phyloP scores from a whole-genome alignment of 2,888 invertebrate genomes.

The Sturmia bella region DNA sequence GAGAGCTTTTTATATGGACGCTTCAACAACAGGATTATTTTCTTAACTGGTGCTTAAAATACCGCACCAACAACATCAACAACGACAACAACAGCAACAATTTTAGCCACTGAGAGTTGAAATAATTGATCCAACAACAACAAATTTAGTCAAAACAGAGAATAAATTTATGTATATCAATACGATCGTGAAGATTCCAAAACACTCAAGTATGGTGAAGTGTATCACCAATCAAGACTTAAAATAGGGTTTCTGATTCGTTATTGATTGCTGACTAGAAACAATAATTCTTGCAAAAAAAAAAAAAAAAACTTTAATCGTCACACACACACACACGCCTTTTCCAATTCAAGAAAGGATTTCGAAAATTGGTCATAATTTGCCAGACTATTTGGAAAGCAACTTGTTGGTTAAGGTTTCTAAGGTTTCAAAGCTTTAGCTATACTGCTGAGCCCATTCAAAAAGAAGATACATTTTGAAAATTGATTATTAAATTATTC shows the following conservation, averaged over 20 bases:
- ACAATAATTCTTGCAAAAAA: too few species aligned
- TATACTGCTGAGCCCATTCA: too few species aligned
- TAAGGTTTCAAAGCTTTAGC: too few species aligned
- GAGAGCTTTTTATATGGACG: conserved; percentile 76
- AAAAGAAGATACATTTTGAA: too few species aligned
- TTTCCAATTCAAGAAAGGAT: too few species aligned
- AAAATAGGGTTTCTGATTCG: background rate
- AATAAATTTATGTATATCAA: conserved; percentile 7
- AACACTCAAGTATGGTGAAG: background rate
- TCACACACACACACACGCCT: too few species aligned
- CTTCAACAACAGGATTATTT: conserved; percentile 55
- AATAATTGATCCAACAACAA: conserved; percentile 16
- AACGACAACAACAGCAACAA: conserved; percentile 38
- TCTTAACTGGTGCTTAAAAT: conserved; percentile 38
- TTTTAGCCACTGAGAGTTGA: conserved; percentile 47
- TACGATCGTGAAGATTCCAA: conserved; percentile 14
- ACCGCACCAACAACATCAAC: conserved; percentile 28
- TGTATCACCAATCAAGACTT: background rate
- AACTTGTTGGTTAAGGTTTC: too few species aligned
- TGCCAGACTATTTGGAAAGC: too few species aligned
- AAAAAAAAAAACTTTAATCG: too few species aligned
- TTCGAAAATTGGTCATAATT: too few species aligned
- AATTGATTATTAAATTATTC: too few species aligned
- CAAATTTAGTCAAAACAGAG: conserved; percentile 29
- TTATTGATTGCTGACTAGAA: too few species aligned